Conservation (phyloP, 2,113 vertebrate species). For the Notothenia rossii region DNA sequence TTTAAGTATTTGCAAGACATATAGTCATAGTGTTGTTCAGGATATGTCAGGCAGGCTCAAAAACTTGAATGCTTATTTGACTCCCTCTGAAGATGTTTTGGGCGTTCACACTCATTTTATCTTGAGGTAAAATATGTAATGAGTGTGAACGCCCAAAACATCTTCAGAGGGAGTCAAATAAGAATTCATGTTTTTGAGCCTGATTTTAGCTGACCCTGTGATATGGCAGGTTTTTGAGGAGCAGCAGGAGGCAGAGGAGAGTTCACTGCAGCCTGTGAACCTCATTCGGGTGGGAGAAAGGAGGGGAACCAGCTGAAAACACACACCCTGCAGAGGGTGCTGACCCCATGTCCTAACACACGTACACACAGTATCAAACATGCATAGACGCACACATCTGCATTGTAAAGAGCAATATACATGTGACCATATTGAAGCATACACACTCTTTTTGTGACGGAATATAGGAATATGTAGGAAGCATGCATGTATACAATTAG, state of each 20-base stretch:
- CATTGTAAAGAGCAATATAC: background rate
- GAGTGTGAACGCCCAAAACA: no score
- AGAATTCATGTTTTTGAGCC: no score
- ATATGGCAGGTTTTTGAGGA: conserved; percentile 18
- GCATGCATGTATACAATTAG: no score
- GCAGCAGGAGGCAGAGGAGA: conserved; percentile 32
- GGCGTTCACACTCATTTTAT: no score
- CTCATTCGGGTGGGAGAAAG: conserved; percentile 29
- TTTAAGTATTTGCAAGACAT: background rate
- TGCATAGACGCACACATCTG: background rate
- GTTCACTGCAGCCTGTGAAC: conserved; percentile 50
- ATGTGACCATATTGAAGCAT: background rate
- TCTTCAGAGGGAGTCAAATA: no score
- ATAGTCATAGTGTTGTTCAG: background rate
- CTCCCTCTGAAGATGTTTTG: no score
- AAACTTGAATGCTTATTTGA: no score
- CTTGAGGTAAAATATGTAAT: background rate
- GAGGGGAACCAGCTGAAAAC: conserved; percentile 63
- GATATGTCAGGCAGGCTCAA: no score
- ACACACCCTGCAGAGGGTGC: conserved; percentile 57
- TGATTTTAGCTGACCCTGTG: background rate
- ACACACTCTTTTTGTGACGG: no score
- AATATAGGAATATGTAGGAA: conserved; percentile 10
- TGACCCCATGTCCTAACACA: conserved; percentile 40
- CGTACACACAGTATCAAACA: conserved; percentile 21